Conservation (phyloP, 2,797 vertebrate genomes). For the Hafferia zeledoni region DNA sequence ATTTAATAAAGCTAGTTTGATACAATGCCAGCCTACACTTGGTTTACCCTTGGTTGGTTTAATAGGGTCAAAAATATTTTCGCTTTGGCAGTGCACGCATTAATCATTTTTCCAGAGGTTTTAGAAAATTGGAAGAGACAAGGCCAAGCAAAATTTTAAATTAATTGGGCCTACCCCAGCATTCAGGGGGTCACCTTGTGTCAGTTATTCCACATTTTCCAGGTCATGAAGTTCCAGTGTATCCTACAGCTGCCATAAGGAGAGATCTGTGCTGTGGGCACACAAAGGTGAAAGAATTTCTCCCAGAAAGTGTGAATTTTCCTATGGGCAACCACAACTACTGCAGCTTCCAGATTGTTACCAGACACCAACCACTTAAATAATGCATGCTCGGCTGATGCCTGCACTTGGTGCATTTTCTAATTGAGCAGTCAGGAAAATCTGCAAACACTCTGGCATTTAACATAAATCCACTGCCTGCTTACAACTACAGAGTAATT, state of each 20-base stretch:
- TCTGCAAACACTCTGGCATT: slow-evolving; percentile 81
- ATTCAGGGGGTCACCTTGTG: slow-evolving; percentile 87
- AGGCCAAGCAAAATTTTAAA: slow-evolving; percentile 91
- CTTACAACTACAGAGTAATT: slow-evolving; percentile 74
- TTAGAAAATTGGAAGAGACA: slow-evolving; percentile 95
- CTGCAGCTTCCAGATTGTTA: slow-evolving; percentile 78
- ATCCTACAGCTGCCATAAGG: slow-evolving; percentile 80
- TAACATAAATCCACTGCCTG: slow-evolving; percentile 77
- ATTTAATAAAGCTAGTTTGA: slow-evolving; percentile 98
- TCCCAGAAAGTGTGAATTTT: slow-evolving; percentile 82
- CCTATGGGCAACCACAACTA: slow-evolving; percentile 78
- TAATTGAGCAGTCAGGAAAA: slow-evolving; percentile 80
- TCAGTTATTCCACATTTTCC: slow-evolving; percentile 86
- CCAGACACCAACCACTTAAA: slow-evolving; percentile 83
- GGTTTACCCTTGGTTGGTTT: slow-evolving; percentile 97
- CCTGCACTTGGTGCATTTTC: slow-evolving; percentile 77
- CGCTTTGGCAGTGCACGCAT: slow-evolving; percentile 89
- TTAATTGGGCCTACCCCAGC: slow-evolving; percentile 90
- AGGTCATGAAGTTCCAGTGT: slow-evolving; percentile 84
- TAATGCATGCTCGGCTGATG: slow-evolving; percentile 80
- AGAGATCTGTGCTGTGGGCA: slow-evolving; percentile 78
- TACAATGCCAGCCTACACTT: slow-evolving; percentile 93
- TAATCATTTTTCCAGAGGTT: slow-evolving; percentile 95
- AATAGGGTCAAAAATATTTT: slow-evolving; percentile 99
- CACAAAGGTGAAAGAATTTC: slow-evolving; percentile 85